Conservation (phyloP, 2,113 vertebrate species). For the Oreochromis aureus region DNA sequence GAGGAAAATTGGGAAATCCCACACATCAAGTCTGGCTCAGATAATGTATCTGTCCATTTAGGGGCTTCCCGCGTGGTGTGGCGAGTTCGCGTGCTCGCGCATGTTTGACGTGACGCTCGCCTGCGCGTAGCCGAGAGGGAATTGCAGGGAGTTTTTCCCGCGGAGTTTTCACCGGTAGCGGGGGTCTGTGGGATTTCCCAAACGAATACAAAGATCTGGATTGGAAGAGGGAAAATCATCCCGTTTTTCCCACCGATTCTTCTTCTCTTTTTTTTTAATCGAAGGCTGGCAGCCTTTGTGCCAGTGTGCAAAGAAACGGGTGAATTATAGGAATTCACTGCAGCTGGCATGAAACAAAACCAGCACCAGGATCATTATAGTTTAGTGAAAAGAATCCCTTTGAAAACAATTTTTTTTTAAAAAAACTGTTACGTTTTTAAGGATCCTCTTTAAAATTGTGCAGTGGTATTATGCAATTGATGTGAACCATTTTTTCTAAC, state of each 20-base stretch:
- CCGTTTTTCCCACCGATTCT: background rate
- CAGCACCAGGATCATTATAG: background rate
- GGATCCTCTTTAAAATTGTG: background rate
- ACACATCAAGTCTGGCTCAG: background rate
- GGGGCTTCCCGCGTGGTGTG: slow-evolving; percentile 7
- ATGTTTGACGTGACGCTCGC: background rate
- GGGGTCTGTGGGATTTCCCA: slow-evolving; percentile 56
- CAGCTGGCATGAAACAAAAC: background rate
- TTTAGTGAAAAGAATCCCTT: background rate
- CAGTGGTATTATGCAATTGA: background rate
- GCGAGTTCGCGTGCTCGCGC: background rate
- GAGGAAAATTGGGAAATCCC: slow-evolving; percentile 6
- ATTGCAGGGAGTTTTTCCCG: slow-evolving; percentile 51
- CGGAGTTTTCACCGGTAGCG: slow-evolving; percentile 45
- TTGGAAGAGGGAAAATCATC: slow-evolving; percentile 1
- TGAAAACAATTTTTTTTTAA: background rate
- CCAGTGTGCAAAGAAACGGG: background rate
- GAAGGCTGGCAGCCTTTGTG: background rate
- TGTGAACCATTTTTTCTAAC: background rate
- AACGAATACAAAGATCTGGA: background rate
- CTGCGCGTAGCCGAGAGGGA: background rate
- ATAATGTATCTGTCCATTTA: background rate
- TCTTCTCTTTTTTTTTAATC: background rate
- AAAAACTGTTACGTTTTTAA: background rate
- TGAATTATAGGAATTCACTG: background rate